Evolutionary conservation across 2,888 invertebrate genomes (phyloP), one percentile per base, ranked within the genome.

Genomic region (Taphrorychus bicolor): DNA sequence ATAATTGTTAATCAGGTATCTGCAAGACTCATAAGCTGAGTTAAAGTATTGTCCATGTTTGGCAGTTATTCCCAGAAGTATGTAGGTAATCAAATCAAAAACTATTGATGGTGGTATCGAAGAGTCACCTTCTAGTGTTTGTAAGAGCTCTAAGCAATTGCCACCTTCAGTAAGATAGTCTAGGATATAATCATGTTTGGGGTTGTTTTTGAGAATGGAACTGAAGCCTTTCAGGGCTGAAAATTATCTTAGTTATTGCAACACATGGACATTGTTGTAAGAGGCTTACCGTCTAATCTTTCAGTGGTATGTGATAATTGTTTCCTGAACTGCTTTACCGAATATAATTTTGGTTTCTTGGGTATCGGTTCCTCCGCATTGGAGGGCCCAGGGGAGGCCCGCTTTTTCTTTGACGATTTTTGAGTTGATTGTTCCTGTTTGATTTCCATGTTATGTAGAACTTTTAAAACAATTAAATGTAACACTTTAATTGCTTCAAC

Each of bases 121-220:
- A 21, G 87, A 87, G 0, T 87, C 84, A 9, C 84, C 82, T 67
- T 88, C 87, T 11, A 92, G 82, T 42, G 89, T 85, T 57, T 87
- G 85, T 0, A 91, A 83, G 57, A 93, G 83, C 81, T 93, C 92
- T 54, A 89, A 83, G 0, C 90, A 87, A 75, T 86, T 90, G 1
- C 92, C 92, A 1, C 91, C 91, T 62, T 84, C 83, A 73, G 89
- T 86, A 16, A 93, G 82, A 77, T 91, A 93, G 71, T 89, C 87
- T 1, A 85, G 79, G 42, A 89, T 82, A 77, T 87, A 84, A 76
- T 87, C 82, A 70, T 76, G 74, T 66, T 84, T 79, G 73, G 72
- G 52, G 0, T 67, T 49, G 40, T 65, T 48, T 21, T 66, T 63
- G 59, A 73, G 21, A 17, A 62, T 22, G 16, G 66, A 53, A 23